These are phyloP conservation scores for Hippocampus guttulatus DNA, from an alignment of 2,113 vertebrate species.

Conservation along the genomic window DNA sequence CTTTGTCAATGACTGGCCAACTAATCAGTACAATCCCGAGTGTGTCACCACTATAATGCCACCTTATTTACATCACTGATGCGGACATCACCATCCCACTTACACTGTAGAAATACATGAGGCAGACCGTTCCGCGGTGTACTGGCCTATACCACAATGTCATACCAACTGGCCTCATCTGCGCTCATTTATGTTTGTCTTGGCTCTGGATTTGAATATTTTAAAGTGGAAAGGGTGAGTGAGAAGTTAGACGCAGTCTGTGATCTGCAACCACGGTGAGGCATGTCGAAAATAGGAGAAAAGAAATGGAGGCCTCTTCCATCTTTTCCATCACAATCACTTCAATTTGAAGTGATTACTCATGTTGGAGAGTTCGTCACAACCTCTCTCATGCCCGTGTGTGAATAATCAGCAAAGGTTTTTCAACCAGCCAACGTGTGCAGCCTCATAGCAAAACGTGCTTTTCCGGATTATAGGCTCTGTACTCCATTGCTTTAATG, in stretches of 20 bases:
- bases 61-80: too few species aligned
- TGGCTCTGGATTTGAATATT: neutral
- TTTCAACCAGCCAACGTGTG: neutral
- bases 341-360: conserved; percentile 8
- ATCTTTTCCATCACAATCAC: conserved; percentile 1
- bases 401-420: conserved; percentile 1
- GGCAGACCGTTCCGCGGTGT: too few species aligned
- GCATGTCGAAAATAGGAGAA: neutral
- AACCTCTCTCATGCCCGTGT: neutral
- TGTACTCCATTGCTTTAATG: neutral
- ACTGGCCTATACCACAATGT: too few species aligned
- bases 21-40: too few species aligned
- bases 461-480: neutral
- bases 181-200: neutral
- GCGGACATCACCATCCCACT: too few species aligned
- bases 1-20: too few species aligned
- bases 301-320: neutral
- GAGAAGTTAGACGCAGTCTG: neutral
- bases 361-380: neutral
- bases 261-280: neutral
- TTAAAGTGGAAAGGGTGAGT: neutral
- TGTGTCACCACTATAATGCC: too few species aligned
- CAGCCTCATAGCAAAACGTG: neutral
- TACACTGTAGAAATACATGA: too few species aligned
- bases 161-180: too few species aligned